Percentiles rank a stretch among this genome's conserved stretches.
These are phyloP conservation scores for Crotalus helleri DNA, from an alignment of 2,113 vertebrate species.

Conservation along the genomic window DNA sequence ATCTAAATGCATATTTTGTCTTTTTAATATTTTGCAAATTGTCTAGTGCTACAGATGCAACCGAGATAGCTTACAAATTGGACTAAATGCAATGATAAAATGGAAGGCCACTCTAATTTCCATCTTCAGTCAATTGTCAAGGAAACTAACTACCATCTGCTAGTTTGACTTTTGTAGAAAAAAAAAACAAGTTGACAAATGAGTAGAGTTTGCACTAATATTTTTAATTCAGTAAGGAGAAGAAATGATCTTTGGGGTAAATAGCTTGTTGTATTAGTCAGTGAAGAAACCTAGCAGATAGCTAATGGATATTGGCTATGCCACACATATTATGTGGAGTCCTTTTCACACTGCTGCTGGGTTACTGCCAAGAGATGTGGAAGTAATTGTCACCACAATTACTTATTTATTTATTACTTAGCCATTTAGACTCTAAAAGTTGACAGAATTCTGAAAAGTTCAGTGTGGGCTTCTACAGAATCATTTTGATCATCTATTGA, in stretches of 20 bases:
- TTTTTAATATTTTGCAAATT: background rate
- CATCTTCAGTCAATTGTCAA: conserved; percentile 49
- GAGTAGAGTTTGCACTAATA: conserved; percentile 74
- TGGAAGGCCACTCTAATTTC: conserved; percentile 59
- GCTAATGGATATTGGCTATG: conserved; percentile 72
- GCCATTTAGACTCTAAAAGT: conserved; percentile 61
- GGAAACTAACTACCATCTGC: conserved; percentile 63
- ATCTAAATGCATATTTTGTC: conserved; percentile 19
- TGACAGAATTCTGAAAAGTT: conserved; percentile 66
- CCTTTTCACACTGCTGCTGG: conserved; percentile 66
- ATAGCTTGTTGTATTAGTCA: conserved; percentile 71
- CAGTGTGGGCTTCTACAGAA: conserved; percentile 50
- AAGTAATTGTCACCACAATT: conserved; percentile 74
- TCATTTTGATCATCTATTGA: conserved; percentile 33
- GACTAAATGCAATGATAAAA: conserved; percentile 15
- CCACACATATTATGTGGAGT: conserved; percentile 50
- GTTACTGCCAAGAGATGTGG: conserved; percentile 70
- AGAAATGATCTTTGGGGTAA: conserved; percentile 69
- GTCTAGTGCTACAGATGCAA: background rate
- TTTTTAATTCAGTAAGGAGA: conserved; percentile 74
- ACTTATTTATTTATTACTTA: conserved; percentile 72
- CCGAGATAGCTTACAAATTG: background rate
- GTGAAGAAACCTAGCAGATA: conserved; percentile 72
- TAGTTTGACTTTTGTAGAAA: conserved; percentile 59
- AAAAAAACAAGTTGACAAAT: conserved; percentile 70